Conservation (phyloP, 2,888 invertebrate species). For the Notodromas monacha region DNA sequence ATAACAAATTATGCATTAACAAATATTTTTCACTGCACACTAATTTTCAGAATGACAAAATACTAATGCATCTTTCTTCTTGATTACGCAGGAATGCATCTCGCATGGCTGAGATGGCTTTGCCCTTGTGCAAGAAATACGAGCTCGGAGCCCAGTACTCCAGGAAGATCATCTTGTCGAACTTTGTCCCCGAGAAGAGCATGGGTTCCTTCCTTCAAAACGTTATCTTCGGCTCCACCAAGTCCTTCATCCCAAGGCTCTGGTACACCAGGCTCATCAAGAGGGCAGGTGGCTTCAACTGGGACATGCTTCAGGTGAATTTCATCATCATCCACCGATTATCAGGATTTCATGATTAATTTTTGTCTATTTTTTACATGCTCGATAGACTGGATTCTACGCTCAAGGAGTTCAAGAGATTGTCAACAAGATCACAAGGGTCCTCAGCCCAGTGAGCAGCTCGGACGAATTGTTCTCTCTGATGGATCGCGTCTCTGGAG, state of each 20-base stretch:
- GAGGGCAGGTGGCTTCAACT: background rate
- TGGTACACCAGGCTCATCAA: background rate
- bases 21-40: too few relatives aligned
- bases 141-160: conserved; percentile 8
- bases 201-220: background rate
- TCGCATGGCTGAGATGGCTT: background rate
- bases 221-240: background rate
- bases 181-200: conserved; percentile 5
- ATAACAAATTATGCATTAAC: too few relatives aligned
- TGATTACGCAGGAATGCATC: background rate
- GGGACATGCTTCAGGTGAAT: background rate
- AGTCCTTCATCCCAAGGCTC: conserved; percentile 5
- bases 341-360: background rate
- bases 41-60: too few relatives aligned
- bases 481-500: background rate
- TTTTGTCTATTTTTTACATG: too few relatives aligned
- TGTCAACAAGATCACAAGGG: background rate
- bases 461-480: background rate
- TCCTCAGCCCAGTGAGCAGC: background rate
- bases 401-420: background rate
- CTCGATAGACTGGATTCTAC: background rate
- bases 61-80: too few relatives aligned
- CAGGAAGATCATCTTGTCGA: conserved; percentile 6
- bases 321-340: background rate
- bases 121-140: conserved; percentile 6